Base-by-base conservation (phyloP, 2,888 invertebrate species). In the Drosophila tanythrix region DNA sequence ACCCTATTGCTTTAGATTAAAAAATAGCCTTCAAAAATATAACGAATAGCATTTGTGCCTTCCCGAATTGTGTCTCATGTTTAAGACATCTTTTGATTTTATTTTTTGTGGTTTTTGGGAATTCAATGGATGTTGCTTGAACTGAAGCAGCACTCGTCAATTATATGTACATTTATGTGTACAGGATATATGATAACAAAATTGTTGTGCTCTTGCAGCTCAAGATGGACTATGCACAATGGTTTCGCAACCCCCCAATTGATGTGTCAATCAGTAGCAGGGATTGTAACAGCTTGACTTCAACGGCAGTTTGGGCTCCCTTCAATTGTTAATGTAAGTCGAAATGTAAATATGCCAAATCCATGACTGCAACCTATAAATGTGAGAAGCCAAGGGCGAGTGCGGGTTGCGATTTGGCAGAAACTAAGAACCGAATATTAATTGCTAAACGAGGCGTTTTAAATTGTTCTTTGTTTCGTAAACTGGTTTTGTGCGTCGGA, bases 321-420 rank as follows among this genome's bases (percentile, higher is more conserved):
- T 62, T 67, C 60, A 56, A 66, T 74, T 76, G 70, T 74, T 48
- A 36, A 31, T 52, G 38, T 43, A 61, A 71, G 57, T 65, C 62
- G 43, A 70, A 83, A 81, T 64, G 84, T 81, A 90, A 88, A 88
- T 78, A 88, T 83, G 89, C 74, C 90, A 90, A 81, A 72, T 53
- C 36, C 87, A 88, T 68, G 61, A 57, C 46, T 51, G 60, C 38
- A 48, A 29, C 31, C 51, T 38, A 50, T 60, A 57, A 40, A 69
- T 53, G 59, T 43, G 43, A 70, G 31, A 18, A 43, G 25, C 18
- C 18, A 43, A 21, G 7, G 31, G 1, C 35, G 27, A 50, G 27
- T n/a, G 40, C 40, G 13, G 43, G 25, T 31, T 40, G 31, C 50
- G 27, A 27, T 48, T 15, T 36, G 52, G 38, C 36, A 46, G 27